Conservation (phyloP, 2,888 invertebrate species). For the Parthenolecanium corni region DNA sequence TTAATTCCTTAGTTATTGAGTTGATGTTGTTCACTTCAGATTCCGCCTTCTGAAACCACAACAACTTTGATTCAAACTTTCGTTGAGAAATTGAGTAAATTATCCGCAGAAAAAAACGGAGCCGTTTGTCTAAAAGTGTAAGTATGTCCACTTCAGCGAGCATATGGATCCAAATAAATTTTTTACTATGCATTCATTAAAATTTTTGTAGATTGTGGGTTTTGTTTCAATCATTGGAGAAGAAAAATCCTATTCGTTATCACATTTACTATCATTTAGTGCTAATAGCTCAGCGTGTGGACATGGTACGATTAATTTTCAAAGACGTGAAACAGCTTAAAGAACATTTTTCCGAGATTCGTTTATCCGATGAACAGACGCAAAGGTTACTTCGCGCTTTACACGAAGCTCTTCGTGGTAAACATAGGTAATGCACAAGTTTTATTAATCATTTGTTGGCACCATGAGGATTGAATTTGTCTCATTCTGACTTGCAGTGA, state of each 20-base stretch:
- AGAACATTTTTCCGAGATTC: slow-evolving; percentile 64
- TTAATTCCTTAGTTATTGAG: background rate
- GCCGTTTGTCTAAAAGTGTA: slow-evolving; percentile 74
- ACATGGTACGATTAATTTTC: slow-evolving; percentile 72
- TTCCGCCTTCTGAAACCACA: slow-evolving; percentile 60
- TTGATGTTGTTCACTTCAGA: slow-evolving; percentile 13
- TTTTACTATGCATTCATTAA: background rate
- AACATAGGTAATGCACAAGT: slow-evolving; percentile 66
- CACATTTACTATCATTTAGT: slow-evolving; percentile 87
- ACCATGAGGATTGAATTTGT: background rate
- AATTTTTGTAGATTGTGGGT: slow-evolving; percentile 61
- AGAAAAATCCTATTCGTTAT: slow-evolving; percentile 71
- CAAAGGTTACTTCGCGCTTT: slow-evolving; percentile 79
- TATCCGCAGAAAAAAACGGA: slow-evolving; percentile 67
- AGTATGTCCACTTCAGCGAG: slow-evolving; percentile 41
- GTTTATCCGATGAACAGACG: slow-evolving; percentile 76
- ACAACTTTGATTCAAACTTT: slow-evolving; percentile 81
- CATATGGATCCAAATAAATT: background rate
- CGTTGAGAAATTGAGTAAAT: slow-evolving; percentile 82
- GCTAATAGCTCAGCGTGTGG: slow-evolving; percentile 76
- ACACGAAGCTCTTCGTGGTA: slow-evolving; percentile 78
- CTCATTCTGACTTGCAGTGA: slow-evolving; percentile 48
- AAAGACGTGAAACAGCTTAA: slow-evolving; percentile 71
- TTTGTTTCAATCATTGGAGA: slow-evolving; percentile 80
- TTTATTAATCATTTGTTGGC: background rate